These are phyloP conservation scores for Taphrorychus bicolor DNA, from an alignment of 2,888 invertebrate species.

Conservation along the genomic window DNA sequence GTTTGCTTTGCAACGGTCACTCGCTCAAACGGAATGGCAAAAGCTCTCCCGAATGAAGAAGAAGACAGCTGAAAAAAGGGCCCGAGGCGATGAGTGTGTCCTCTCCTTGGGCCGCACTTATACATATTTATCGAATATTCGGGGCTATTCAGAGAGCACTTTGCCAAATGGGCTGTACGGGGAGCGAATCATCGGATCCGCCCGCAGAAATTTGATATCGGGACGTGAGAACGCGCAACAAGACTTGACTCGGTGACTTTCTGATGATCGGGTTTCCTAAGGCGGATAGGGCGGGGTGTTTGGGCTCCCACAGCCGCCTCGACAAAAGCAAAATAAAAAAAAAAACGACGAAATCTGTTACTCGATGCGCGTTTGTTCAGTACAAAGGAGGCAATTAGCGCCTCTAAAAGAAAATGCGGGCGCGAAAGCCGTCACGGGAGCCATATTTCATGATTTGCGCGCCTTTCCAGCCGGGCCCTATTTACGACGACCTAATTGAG, in stretches of 20 bases:
- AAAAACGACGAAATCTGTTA: constrained; percentile 1
- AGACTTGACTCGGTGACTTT: background rate
- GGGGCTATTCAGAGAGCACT: constrained; percentile 10
- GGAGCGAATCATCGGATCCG: background rate
- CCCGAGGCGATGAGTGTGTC: constrained; percentile 12
- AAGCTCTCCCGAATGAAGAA: constrained; percentile 9
- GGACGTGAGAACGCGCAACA: background rate
- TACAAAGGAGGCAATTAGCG: constrained; percentile 6
- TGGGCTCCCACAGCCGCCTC: background rate
- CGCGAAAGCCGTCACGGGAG: constrained; percentile 5
- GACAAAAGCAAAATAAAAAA: too few relatives aligned
- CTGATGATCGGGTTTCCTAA: background rate
- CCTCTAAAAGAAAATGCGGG: constrained; percentile 5
- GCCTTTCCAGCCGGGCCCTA: constrained; percentile 9
- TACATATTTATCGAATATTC: constrained; percentile 30
- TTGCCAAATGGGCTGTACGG: constrained; percentile 13
- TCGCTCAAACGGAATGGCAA: constrained; percentile 23
- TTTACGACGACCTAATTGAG: background rate
- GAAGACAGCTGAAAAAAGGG: constrained; percentile 9
- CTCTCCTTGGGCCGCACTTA: constrained; percentile 19
- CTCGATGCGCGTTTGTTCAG: background rate
- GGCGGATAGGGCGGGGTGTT: background rate
- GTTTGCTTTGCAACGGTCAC: constrained; percentile 29
- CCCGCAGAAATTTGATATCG: background rate
- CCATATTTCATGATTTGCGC: constrained; percentile 18